Evolutionary conservation across 2,113 vertebrate genomes (phyloP), one percentile per base, ranked within the genome.

Genomic region (Scartelaos histophorus): DNA sequence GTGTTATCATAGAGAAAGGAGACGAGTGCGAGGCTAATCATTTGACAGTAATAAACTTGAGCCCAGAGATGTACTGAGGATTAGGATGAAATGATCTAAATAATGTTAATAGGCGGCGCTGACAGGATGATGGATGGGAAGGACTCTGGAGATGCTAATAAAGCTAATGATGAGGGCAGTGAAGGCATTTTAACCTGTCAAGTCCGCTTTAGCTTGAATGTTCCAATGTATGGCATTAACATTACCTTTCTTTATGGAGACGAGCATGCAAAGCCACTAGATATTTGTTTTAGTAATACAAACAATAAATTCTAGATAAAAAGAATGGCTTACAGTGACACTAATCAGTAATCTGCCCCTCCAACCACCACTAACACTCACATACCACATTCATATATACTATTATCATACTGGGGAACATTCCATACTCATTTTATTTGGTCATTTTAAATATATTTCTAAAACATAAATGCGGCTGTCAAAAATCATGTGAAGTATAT

Each of bases 41-140:
- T 65, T 25, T 25, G 43, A 22, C 61, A 66, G 5, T 74, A 68
- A 74, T 67, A 75, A 71, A 67, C 21, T 22, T 34, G 11, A 34
- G 71, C n/a, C 46, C 51, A 35, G 53, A 72, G 66, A 6, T 15
- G 13, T n/a, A 54, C 13, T 15, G 46, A 1, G 3, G 46, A 47
- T n/a, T 58, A 21, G 22, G 22, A 22, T 29, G 25, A 61, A 61
- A 61, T 17, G 7, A 25, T 29, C 22, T 60, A 25, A 60, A 60
- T 60, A 29, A 60, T 25, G 24, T 61, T 7, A 61, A 61, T 60
- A 15, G 13, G 3, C 10, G 11, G 58, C 13, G 35, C 25, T 16
- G 29, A n/a, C 60, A 35, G 60, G 25, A 34, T 16, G 61, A 64
- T n/a, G 17, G 61, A 64, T 64, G 61, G 7, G 61, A 35, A 1